Base-by-base conservation (phyloP, 2,888 invertebrate species). In the Malthinus seriepunctatus region DNA sequence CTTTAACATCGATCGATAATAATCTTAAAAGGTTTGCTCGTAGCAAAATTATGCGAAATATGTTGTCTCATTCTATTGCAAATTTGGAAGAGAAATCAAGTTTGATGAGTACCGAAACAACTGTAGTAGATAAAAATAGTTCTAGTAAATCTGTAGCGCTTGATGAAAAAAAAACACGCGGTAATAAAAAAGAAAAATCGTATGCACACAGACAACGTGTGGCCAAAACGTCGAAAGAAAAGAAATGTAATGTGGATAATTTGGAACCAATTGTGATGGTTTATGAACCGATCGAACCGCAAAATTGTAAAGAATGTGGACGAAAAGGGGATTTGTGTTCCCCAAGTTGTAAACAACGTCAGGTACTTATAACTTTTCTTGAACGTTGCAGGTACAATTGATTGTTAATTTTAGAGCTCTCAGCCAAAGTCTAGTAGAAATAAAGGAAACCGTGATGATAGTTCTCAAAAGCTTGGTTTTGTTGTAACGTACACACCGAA, bases 201-300 rank as follows among this genome's bases (percentile, higher is more conserved):
- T 14, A n/a, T 14, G 39, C n/a, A n/a, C n/a, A 42, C 8, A 14
- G 9, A 23, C 9, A 23, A 4, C 14, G n/a, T 42, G 8, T 8
- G 1, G 1, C 15, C 8, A n/a, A 15, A 14, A 15, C n/a, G 15
- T 42, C 12, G 38, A 7, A 51, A 37, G 23, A 33, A 14, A 34
- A 14, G 12, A 15, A 34, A 33, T 6, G 8, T 10, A 11, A 5
- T 35, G 11, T 6, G 10, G 12, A 34, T 35, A 45, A 45, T 33
- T 38, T 59, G 10, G 58, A 59, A 14, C 58, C 58, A n/a, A 35
- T 59, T 46, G 58, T 59, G n/a, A 44, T 59, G 45, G 52, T 59
- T 2, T 59, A 59, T 32, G 58, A 59, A 39, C 58, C 58, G 1
- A 59, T 59, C 10, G 23, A 54, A 37, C 58, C 58, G 8, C 12